These are phyloP conservation scores for Protobothrops mucrosquamatus DNA, from an alignment of 2,113 vertebrate genomes.

Conservation along the genomic window DNA sequence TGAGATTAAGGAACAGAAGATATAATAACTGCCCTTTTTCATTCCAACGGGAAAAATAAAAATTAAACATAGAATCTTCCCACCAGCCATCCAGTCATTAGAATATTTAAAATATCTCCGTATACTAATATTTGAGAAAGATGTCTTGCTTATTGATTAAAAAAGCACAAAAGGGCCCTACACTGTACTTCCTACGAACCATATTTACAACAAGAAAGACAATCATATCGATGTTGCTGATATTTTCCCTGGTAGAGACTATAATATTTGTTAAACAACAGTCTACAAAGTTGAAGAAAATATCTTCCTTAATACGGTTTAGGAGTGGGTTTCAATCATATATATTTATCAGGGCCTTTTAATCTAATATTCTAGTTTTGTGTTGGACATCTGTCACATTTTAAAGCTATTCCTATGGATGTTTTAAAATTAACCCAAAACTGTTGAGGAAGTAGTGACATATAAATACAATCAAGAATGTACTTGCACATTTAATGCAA, in stretches of 20 bases:
- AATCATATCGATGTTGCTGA: neutral
- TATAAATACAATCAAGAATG: no score
- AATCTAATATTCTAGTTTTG: no score
- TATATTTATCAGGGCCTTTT: no score
- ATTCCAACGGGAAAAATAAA: neutral
- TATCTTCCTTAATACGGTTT: no score
- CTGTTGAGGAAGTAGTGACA: no score
- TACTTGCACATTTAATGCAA: neutral
- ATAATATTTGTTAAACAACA: no score
- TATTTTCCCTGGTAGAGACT: no score
- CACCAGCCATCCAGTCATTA: neutral
- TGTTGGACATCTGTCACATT: no score
- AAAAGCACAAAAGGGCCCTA: neutral
- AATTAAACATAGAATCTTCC: neutral
- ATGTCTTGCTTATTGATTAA: neutral
- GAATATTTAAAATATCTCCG: neutral
- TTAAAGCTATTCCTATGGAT: no score
- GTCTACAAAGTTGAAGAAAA: no score
- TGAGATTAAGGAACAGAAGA: neutral
- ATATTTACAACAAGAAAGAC: neutral
- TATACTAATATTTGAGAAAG: neutral
- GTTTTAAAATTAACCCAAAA: no score
- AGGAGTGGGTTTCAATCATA: no score
- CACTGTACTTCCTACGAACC: neutral
- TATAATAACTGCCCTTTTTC: neutral